A percentile compares a stretch with the other conserved stretches of the same genome.
These are phyloP conservation scores for Nemopilema nomurai DNA, from an alignment of 30 jellyfish, hydroid and myxozoan species.

Conservation along the genomic window DNA sequence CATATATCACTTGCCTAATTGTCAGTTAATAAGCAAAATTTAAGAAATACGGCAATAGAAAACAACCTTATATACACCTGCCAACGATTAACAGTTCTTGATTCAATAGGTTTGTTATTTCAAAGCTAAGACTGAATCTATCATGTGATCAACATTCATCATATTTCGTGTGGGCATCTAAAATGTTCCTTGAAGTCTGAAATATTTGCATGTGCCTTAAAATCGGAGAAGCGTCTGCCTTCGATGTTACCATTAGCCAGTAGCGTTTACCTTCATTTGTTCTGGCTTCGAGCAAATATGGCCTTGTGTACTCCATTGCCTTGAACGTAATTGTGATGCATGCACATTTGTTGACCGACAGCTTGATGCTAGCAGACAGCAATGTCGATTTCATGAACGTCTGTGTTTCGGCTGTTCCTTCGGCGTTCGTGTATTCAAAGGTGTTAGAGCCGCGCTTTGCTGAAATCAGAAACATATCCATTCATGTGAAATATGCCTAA, in stretches of 20 bases:
- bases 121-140: no score
- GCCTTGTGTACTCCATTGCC: not conserved
- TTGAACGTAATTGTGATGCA: conserved; percentile 27
- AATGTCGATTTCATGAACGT: not conserved
- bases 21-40: no score
- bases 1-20: no score
- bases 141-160: no score
- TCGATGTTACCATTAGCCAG: conserved; percentile 17
- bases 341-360: conserved; percentile 32
- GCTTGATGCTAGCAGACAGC: not conserved
- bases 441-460: conserved; percentile 15
- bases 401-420: conserved; percentile 2
- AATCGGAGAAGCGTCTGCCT: not conserved
- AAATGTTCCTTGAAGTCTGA: not conserved
- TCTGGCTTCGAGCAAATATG: conserved; percentile 9
- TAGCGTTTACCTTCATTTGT: conserved; percentile 26
- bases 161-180: conserved; percentile 36
- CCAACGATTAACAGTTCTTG: no score
- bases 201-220: conserved; percentile 7
- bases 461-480: not conserved
- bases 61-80: no score
- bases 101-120: no score
- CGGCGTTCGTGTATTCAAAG: conserved; percentile 8
- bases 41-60: no score
- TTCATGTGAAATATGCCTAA: not conserved